phyloP scores from a whole-genome alignment of 2,888 invertebrate genomes.

The Chrysolina americana region DNA sequence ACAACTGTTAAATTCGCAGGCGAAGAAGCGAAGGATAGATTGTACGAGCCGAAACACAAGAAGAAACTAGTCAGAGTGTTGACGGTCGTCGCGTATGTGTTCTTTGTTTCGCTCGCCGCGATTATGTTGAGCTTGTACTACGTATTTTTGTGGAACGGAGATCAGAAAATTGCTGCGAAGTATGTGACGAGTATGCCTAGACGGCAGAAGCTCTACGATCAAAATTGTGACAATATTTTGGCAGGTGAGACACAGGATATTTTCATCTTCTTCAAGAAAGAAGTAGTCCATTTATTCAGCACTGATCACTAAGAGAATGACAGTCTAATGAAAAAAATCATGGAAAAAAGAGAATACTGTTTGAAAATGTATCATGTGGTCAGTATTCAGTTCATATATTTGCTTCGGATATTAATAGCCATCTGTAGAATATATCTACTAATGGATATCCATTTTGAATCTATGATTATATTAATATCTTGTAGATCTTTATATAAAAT shows the following conservation, averaged over 20 bases:
- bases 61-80: conserved; percentile 92
- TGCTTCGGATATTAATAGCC: too few relatives aligned
- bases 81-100: conserved; percentile 93
- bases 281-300: too few relatives aligned
- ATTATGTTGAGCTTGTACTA: conserved; percentile 95
- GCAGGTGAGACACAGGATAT: conserved; percentile 52
- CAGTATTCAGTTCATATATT: too few relatives aligned
- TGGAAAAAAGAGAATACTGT: too few relatives aligned
- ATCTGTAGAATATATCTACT: too few relatives aligned
- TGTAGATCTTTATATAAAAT: too few relatives aligned
- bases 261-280: too few relatives aligned
- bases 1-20: conserved; percentile 78
- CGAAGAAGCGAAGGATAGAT: conserved; percentile 77
- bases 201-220: conserved; percentile 41
- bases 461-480: too few relatives aligned
- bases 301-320: too few relatives aligned
- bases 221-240: conserved; percentile 56
- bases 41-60: conserved; percentile 87
- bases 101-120: conserved; percentile 94
- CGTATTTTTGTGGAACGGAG: conserved; percentile 94
- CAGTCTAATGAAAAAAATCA: too few relatives aligned
- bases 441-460: too few relatives aligned
- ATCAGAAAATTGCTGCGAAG: conserved; percentile 63
- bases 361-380: too few relatives aligned
- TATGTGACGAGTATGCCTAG: conserved; percentile 44